A percentile compares a stretch with the other conserved stretches of the same genome.
These are phyloP conservation scores for Candidula unifasciata DNA, from an alignment of 2,888 invertebrate genomes.

Conservation along the genomic window DNA sequence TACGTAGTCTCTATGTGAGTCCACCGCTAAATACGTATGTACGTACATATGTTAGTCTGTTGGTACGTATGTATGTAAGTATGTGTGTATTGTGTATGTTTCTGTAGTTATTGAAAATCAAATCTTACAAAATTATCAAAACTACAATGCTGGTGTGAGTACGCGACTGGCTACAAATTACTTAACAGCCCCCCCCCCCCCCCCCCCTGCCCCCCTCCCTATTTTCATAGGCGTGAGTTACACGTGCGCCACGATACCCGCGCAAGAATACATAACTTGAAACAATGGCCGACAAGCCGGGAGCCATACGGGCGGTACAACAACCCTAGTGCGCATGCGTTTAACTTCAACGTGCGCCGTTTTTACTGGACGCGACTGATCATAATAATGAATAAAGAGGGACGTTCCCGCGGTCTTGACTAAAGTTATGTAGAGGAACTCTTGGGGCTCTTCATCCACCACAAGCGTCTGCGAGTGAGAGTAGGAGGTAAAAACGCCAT, in stretches of 20 bases:
- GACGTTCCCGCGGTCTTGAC: not conserved
- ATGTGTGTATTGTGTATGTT: too few relatives aligned
- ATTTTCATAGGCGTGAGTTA: not conserved
- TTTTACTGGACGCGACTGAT: not conserved
- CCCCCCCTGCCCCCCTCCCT: too few relatives aligned
- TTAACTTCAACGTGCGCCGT: conserved; percentile 12
- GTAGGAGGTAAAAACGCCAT: conserved; percentile 12
- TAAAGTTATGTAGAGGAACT: not conserved
- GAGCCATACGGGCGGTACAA: too few relatives aligned
- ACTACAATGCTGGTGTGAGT: too few relatives aligned
- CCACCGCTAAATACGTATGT: too few relatives aligned
- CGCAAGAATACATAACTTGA: not conserved
- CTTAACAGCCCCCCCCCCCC: too few relatives aligned
- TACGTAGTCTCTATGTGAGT: too few relatives aligned
- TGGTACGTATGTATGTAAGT: too few relatives aligned
- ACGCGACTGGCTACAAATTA: too few relatives aligned
- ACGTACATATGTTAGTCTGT: too few relatives aligned
- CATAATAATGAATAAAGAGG: conserved; percentile 6
- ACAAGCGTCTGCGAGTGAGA: not conserved
- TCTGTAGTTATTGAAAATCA: too few relatives aligned
- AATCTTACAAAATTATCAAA: too few relatives aligned
- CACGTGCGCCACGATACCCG: not conserved
- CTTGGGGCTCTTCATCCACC: not conserved
- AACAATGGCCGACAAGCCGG: not conserved
- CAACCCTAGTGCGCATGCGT: conserved; percentile 9